Evolutionary conservation across 2,113 vertebrate species (phyloP).

Genomic region (Oreochromis niloticus): DNA sequence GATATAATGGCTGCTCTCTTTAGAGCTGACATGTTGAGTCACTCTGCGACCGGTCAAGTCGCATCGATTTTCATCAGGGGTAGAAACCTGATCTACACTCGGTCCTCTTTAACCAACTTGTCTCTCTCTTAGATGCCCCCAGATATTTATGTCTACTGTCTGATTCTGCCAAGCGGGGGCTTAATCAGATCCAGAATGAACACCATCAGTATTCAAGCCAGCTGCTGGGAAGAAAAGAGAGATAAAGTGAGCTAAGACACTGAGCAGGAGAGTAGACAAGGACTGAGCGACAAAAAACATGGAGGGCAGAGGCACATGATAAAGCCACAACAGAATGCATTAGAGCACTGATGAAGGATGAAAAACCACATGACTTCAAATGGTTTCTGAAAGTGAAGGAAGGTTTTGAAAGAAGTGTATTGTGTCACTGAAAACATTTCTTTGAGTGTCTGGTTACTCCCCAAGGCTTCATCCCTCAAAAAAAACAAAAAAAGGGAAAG

Average conservation of each 20-base stretch:
- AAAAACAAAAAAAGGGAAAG: neutral
- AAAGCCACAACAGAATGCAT: neutral
- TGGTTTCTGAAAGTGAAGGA: neutral
- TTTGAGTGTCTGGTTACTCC: neutral
- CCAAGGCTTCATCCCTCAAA: neutral
- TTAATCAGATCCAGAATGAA: conserved; percentile 68
- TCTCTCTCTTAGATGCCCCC: conserved; percentile 57
- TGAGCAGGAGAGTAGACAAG: neutral
- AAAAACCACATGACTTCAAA: neutral
- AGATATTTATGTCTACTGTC: conserved; percentile 72
- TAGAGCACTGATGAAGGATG: neutral
- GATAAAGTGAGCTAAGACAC: conserved; percentile 35
- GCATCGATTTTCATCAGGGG: conserved; percentile 69
- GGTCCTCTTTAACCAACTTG: conserved; percentile 44
- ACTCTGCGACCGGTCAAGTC: conserved; percentile 65
- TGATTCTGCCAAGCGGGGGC: conserved; percentile 60
- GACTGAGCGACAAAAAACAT: neutral
- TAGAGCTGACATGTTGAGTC: conserved; percentile 67
- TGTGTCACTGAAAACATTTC: neutral
- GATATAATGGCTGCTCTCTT: conserved; percentile 67
- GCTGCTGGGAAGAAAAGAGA: conserved; percentile 43
- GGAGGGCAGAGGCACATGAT: neutral
- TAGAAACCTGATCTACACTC: conserved; percentile 62
- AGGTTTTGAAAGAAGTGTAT: neutral
- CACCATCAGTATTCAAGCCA: conserved; percentile 62